Conservation (phyloP, 2,888 invertebrate species). For the Lithophane leautieri region DNA sequence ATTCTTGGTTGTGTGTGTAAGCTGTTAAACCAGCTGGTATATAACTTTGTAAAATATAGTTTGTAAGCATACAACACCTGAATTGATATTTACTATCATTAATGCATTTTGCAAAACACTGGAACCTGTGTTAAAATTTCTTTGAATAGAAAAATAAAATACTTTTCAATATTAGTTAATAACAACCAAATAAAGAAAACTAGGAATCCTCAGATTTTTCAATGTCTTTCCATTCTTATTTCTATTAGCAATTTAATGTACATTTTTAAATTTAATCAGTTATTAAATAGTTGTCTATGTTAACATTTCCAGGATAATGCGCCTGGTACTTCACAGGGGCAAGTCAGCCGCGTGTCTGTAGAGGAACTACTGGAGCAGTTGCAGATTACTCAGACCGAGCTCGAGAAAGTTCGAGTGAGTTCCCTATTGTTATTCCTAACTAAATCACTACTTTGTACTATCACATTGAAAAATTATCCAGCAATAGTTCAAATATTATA, state of each 20-base stretch:
- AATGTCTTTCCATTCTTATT: not conserved
- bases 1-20: not conserved
- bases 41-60: not conserved
- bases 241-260: not conserved
- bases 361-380: conserved; percentile 95
- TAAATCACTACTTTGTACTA: conserved; percentile 16
- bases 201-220: not conserved
- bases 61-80: conserved; percentile 23
- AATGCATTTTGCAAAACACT: not conserved
- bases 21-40: not conserved
- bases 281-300: conserved; percentile 15
- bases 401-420: conserved; percentile 96
- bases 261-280: not conserved
- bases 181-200: not conserved
- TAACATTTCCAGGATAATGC: conserved; percentile 81
- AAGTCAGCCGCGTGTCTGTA: conserved; percentile 93
- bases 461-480: conserved; percentile 65
- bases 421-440: conserved; percentile 15
- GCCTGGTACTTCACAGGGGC: conserved; percentile 85
- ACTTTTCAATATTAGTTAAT: not conserved
- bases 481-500: conserved; percentile 15
- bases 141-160: conserved; percentile 2
- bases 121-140: not conserved
- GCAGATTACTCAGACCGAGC: conserved; percentile 95
- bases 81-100: conserved; percentile 9